Base-by-base conservation (phyloP, 2,888 invertebrate genomes). In the Piscicola geometra region DNA sequence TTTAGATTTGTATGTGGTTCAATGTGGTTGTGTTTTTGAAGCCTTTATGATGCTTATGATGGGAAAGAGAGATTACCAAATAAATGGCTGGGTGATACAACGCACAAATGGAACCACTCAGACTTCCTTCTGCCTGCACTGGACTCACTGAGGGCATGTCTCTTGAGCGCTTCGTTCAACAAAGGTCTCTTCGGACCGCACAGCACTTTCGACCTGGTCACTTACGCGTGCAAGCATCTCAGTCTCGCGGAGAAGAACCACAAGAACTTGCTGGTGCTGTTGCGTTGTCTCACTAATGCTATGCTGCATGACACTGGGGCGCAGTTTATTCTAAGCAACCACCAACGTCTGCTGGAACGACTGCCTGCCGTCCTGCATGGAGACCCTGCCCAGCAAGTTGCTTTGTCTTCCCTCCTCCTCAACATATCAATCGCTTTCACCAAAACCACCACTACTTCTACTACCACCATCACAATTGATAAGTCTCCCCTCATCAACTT, bases 91-190 rank as follows among this genome's bases (percentile, higher is more conserved):
- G n/a, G n/a, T n/a, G n/a, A n/a, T n/a, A n/a, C n/a, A n/a, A n/a
- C n/a, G n/a, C n/a, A n/a, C n/a, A n/a, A n/a, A n/a, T n/a, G n/a
- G n/a, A n/a, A n/a, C n/a, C n/a, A 81, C 82, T 71, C 83, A 87
- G 92, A 92, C 82, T 89, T 90, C 79, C 88, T 94, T 0, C 94
- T 95, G 83, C 97, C 97, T 0, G 92, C 91, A 3, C 86, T 98
- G 80, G 97, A 98, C 83, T 87, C 96, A 3, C 88, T 93, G 21
- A 89, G 97, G 79, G 86, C 96, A 82, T 92, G 92, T 0, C 89
- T 95, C 56, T 89, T 92, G 68, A 90, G 90, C 79, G 89, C 89
- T 81, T 87, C 88, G 1, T 88, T 91, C 5, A 90, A 90, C 79
- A 83, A 86, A 5, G 81, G 86, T 68, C 84, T 90, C 70, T 87